Conservation (phyloP, 30 jellyfish, hydroid and myxozoan genomes). For the Clytia hemisphaerica region DNA sequence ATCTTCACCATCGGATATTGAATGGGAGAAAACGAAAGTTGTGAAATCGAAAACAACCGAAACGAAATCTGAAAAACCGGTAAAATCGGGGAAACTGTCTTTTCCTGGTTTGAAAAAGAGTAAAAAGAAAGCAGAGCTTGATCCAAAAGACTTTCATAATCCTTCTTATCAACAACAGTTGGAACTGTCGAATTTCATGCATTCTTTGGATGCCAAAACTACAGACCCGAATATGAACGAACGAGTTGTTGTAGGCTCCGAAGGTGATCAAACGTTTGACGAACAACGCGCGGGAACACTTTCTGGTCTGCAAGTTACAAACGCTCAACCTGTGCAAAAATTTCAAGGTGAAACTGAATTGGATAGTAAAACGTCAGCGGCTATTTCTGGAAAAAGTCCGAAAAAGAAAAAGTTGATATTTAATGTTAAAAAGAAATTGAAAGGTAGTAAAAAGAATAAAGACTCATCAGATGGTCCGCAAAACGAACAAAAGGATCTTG, state of each 20-base stretch:
- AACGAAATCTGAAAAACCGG: neutral
- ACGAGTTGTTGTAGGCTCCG: neutral
- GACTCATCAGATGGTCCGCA: neutral
- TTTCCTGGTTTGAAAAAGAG: neutral
- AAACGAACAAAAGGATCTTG: neutral
- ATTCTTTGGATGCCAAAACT: neutral
- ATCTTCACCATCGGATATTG: constrained; percentile 18
- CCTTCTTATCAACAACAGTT: constrained; percentile 34
- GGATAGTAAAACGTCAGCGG: neutral
- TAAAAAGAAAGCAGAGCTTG: neutral
- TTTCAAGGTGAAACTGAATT: neutral
- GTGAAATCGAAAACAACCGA: constrained; percentile 9
- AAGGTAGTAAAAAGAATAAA: neutral
- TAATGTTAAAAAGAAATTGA: constrained; percentile 64
- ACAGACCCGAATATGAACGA: neutral
- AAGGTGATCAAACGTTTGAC: no score
- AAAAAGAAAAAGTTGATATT: constrained; percentile 53
- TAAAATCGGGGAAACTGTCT: neutral
- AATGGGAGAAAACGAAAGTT: constrained; percentile 13
- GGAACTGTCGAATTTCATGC: constrained; percentile 23
- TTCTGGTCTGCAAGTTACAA: neutral
- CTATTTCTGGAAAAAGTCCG: constrained; percentile 22
- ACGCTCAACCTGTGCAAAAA: neutral
- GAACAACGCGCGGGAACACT: no score
- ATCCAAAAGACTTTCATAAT: neutral